Base-by-base conservation (phyloP, 2,113 vertebrate genomes). In the Paedocypris sp. region DNA sequence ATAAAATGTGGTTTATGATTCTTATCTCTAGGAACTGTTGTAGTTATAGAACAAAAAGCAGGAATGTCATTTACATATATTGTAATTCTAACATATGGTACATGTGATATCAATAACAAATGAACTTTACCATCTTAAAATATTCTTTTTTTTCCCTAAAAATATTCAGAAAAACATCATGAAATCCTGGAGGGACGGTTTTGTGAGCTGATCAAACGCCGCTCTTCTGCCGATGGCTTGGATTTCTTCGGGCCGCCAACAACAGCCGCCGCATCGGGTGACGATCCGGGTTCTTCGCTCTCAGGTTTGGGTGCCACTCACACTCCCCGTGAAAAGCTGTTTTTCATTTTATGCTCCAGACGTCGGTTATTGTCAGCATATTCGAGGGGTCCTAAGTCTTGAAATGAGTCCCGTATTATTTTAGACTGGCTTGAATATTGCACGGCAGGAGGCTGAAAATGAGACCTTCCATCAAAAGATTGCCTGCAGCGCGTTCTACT, bases 401-500 rank as follows among this genome's bases (percentile, higher is more conserved):
- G 77, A 87, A 85, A 84, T 75, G 77, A 83, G 77, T 85, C 82
- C 79, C 77, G 78, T 83, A 86, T 86, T 86, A 85, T 86, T 85
- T 80, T 83, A 79, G 80, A 76, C 79, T 43, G 78, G 75, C 81
- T 80, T 81, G 83, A 83, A 85, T 81, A 83, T 81, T 83, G 81
- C 83, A 78, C 81, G 59, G 81, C 80, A 52, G 85, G 83, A 78
- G 83, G 73, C 73, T 81, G 79, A 83, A 86, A 87, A 86, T 84
- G 81, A 87, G 82, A 85, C 81, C 83, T 82, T 83, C 83, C 82
- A 85, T 86, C 82, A 80, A 84, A 82, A 84, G 84, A 86, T 77
- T 81, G 78, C 82, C 85, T 81, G 83, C 79, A 78, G 85, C 78
- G 82, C 77, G 74, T 80, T 85, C 81, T 82, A 79, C 80, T 81